phyloP scores from a whole-genome alignment of 2,888 invertebrate species.

The Mantis religiosa region DNA sequence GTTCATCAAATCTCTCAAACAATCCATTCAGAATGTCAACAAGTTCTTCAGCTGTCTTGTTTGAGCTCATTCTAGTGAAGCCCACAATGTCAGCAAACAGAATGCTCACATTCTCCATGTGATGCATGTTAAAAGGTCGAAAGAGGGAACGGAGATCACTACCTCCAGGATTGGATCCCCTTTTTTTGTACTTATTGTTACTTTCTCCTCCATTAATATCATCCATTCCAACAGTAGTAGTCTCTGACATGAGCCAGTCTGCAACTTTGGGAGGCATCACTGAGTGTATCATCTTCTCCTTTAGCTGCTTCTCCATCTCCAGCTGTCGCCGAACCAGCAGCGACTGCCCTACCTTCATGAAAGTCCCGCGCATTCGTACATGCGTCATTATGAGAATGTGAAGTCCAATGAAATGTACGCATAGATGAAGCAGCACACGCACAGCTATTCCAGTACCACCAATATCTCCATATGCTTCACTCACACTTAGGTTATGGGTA shows the following conservation, averaged over 20 bases:
- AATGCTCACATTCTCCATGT: conserved; percentile 94
- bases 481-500: conserved; percentile 48
- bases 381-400: conserved; percentile 91
- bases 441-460: conserved; percentile 41
- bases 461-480: conserved; percentile 50
- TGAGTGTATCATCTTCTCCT: conserved; percentile 95
- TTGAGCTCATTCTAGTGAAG: conserved; percentile 95
- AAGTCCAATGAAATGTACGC: conserved; percentile 87
- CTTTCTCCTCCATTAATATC: conserved; percentile 39
- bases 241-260: conserved; percentile 75
- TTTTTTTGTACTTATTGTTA: conserved; percentile 40
- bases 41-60: conserved; percentile 92
- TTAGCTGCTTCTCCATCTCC: conserved; percentile 88
- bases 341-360: conserved; percentile 94
- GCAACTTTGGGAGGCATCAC: conserved; percentile 96
- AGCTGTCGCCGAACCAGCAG: conserved; percentile 82
- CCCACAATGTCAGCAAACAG: conserved; percentile 97
- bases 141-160: conserved; percentile 75
- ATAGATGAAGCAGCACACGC: conserved; percentile 75
- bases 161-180: conserved; percentile 19
- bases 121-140: conserved; percentile 94
- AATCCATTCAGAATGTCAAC: conserved; percentile 93
- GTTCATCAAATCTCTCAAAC: conserved; percentile 90
- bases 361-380: conserved; percentile 90
- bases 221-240: conserved; percentile 52